phyloP scores from a whole-genome alignment of 2,113 vertebrate genomes.

The Bagarius yarrelli region DNA sequence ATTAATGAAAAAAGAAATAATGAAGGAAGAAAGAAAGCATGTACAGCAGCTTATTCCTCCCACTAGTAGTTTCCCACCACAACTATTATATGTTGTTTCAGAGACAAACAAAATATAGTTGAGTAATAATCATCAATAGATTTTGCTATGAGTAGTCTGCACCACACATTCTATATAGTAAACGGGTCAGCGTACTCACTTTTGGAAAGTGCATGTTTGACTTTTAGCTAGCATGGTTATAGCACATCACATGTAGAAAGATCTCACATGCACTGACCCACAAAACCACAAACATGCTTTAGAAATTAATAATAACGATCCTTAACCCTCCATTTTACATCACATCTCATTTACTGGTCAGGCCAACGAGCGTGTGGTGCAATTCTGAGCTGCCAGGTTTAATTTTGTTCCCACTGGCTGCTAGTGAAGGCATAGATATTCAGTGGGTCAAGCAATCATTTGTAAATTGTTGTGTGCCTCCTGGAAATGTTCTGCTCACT shows the following conservation, averaged over 20 bases:
- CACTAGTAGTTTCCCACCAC: slow-evolving; percentile 16
- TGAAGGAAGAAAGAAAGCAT: no score
- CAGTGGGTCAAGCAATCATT: slow-evolving; percentile 52
- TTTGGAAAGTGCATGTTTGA: slow-evolving; percentile 52
- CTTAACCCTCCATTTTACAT: neutral
- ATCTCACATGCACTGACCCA: slow-evolving; percentile 3
- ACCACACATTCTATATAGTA: slow-evolving; percentile 51
- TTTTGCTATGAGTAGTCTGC: slow-evolving; percentile 2
- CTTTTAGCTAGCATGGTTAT: slow-evolving; percentile 63
- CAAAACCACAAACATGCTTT: slow-evolving; percentile 26
- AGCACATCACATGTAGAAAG: slow-evolving; percentile 36
- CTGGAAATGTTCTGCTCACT: neutral
- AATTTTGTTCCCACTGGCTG: slow-evolving; percentile 52
- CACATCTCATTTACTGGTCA: slow-evolving; percentile 49
- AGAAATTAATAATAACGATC: slow-evolving; percentile 47
- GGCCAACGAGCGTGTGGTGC: slow-evolving; percentile 41
- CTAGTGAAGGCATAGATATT: slow-evolving; percentile 30
- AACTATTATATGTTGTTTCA: neutral
- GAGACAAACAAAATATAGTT: neutral
- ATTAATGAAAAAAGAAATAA: no score
- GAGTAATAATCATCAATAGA: neutral
- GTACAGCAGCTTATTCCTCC: slow-evolving; percentile 20
- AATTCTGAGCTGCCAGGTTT: slow-evolving; percentile 53
- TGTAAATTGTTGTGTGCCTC: slow-evolving; percentile 33
- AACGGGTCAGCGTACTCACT: slow-evolving; percentile 56